These are phyloP conservation scores for Zaprionus camerounensis DNA, from an alignment of 1,140 invertebrate species.

Conservation along the genomic window DNA sequence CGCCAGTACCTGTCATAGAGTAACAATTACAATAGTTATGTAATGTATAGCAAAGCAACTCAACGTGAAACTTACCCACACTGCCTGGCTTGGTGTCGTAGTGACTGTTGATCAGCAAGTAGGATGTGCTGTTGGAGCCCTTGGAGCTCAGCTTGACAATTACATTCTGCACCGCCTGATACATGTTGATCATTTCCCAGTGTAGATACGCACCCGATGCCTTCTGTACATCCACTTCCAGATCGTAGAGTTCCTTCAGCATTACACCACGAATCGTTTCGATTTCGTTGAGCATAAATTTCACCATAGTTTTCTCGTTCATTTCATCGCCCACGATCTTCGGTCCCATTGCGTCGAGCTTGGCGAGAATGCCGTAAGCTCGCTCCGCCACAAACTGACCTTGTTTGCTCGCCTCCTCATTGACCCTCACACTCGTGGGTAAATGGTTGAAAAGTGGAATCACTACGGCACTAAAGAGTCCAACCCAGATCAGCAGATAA, in stretches of 20 bases:
- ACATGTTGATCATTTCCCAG: conserved; percentile 91
- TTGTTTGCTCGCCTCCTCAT: conserved; percentile 54
- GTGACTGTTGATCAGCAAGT: conserved; percentile 96
- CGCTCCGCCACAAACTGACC: conserved; percentile 72
- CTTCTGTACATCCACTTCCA: conserved; percentile 83
- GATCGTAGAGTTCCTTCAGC: conserved; percentile 57
- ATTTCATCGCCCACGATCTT: conserved; percentile 87
- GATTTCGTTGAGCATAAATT: conserved; percentile 84
- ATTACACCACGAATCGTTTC: conserved; percentile 49
- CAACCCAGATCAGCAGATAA: conserved; percentile 70
- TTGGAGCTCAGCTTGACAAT: conserved; percentile 89
- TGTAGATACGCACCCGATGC: conserved; percentile 91
- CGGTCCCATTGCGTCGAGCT: conserved; percentile 89
- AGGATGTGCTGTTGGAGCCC: conserved; percentile 63
- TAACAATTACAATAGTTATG: neutral
- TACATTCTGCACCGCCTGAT: conserved; percentile 90
- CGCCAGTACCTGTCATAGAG: conserved; percentile 87
- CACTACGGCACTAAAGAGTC: conserved; percentile 64
- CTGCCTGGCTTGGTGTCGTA: conserved; percentile 95
- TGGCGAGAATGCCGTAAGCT: conserved; percentile 85
- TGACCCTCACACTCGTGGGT: conserved; percentile 51
- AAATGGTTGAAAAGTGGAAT: conserved; percentile 64
- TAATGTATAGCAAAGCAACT: no score
- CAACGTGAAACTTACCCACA: conserved; percentile 77
- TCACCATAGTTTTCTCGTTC: conserved; percentile 88